phyloP scores from a whole-genome alignment of 2,888 invertebrate genomes.

The Plebejus argus region DNA sequence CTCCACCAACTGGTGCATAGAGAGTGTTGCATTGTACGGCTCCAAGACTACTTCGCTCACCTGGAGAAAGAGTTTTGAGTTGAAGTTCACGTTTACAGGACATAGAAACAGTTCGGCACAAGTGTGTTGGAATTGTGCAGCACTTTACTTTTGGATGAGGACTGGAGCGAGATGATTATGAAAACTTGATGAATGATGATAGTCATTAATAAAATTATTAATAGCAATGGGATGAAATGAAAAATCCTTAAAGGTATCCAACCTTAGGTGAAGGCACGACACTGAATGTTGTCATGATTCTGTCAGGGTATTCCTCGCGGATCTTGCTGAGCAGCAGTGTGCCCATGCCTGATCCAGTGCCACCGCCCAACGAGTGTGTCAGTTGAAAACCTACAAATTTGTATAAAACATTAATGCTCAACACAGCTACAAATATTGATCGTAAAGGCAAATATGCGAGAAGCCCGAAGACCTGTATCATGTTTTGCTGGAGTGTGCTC shows the following conservation, averaged over 20 bases:
- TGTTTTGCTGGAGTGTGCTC: too few relatives aligned
- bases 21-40: constrained; percentile 89
- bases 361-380: constrained; percentile 92
- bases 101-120: neutral
- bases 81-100: neutral
- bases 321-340: constrained; percentile 93
- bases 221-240: neutral
- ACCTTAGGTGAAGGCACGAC: constrained; percentile 93
- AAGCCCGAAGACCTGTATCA: too few relatives aligned
- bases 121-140: too few relatives aligned
- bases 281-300: constrained; percentile 94
- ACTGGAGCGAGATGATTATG: too few relatives aligned
- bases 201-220: too few relatives aligned
- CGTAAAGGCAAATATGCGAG: too few relatives aligned
- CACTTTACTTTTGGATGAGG: too few relatives aligned
- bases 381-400: constrained; percentile 84
- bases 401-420: neutral
- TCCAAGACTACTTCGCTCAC: constrained; percentile 87
- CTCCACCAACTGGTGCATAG: constrained; percentile 87
- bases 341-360: constrained; percentile 94
- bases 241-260: neutral
- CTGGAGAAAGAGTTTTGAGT: constrained; percentile 45
- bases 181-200: too few relatives aligned
- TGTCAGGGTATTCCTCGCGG: constrained; percentile 92
- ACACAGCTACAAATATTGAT: too few relatives aligned